Evolutionary conservation across 1,140 invertebrate genomes (phyloP), one percentile per base, ranked within the genome.

Genomic region (Papilio machaon): DNA sequence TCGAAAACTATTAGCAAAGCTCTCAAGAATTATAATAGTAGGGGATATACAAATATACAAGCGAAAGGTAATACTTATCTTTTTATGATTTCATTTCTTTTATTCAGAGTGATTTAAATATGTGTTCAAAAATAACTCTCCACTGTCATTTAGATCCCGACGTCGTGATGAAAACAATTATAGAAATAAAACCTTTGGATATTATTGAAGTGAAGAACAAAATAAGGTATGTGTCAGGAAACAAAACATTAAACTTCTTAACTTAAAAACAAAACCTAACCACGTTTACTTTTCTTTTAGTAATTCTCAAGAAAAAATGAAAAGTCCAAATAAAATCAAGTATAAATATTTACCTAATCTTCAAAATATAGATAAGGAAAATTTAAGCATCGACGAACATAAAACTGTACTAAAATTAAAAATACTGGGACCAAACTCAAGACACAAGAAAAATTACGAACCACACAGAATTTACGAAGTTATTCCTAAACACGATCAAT

Each of bases 1-100:
- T 89, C 87, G 74, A 88, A 88, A 49, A 89, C 86, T 79, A 78
- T 92, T 5, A 85, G 87, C 67, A 7, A 74, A n/a, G 80, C 91
- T 38, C 38, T 89, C 1, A 82, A 82, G 17, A 88, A 82, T 83
- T 85, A 84, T 2, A 83, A 85, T 30, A 58, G 80, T 7, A 52
- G n/a, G 2, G 80, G 0, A 46, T 30, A 81, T 13, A 58, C 47
- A 64, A 86, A 81, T 80, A 47, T 83, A 46, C 60, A 64, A 64
- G 15, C 13, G 46, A 70, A 76, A 76, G 74, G 74, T 76, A 54
- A 54, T 46, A 58, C 17, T 43, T 70, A 13, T 70, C 11, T 30
- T 67, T 17, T 35, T 35, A 15, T 30, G 2, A 13, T 30, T 64
- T 52, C 0, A 52, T 17, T 52, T 52, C 15, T 52, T 52, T 17